Conservation (phyloP, 2,113 vertebrate species). For the Erinaceus europaeus region DNA sequence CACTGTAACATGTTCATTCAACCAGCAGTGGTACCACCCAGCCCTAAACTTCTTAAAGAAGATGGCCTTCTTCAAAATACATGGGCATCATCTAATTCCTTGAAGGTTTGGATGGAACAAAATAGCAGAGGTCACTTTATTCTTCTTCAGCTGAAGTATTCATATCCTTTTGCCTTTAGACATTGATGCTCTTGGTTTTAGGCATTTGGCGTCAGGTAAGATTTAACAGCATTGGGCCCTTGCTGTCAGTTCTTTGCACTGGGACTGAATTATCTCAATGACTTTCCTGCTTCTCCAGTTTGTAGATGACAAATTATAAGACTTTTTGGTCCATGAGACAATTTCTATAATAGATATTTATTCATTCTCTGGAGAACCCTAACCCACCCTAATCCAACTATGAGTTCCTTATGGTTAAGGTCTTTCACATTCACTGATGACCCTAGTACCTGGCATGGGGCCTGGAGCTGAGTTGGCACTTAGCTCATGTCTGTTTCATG, state of each 20-base stretch:
- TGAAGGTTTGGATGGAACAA: neutral
- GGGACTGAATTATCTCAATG: neutral
- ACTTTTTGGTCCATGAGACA: neutral
- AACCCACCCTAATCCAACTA: neutral
- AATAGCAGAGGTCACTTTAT: neutral
- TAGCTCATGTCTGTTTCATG: neutral
- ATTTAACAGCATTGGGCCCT: no score
- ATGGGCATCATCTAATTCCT: neutral
- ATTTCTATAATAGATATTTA: neutral
- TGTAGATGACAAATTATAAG: neutral
- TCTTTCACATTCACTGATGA: neutral
- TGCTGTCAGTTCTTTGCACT: neutral
- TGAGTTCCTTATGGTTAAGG: neutral
- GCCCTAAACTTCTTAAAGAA: no score
- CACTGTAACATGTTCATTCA: no score
- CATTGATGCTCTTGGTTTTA: neutral
- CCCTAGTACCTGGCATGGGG: neutral
- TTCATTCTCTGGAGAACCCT: neutral
- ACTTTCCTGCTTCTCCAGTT: neutral
- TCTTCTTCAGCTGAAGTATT: neutral
- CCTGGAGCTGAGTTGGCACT: neutral
- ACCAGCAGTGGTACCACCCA: no score
- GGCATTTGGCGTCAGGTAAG: neutral
- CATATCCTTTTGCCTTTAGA: neutral
- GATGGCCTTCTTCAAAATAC: neutral